phyloP scores from a whole-genome alignment of 2,888 invertebrate species.

The Mesorhabditis sp. region DNA sequence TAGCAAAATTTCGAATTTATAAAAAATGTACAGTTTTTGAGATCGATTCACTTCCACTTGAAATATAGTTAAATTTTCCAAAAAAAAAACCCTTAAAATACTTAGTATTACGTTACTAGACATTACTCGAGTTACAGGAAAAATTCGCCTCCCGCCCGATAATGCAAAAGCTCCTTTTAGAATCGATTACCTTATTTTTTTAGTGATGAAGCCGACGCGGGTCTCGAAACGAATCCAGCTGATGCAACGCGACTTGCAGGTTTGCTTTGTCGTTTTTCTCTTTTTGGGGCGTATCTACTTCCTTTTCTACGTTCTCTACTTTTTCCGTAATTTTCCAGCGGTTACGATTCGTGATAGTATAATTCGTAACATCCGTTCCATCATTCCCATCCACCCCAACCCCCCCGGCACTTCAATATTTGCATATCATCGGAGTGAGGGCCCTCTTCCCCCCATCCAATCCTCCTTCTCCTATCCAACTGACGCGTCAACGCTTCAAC shows the following conservation, averaged over 20 bases:
- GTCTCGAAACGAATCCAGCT: slow-evolving; percentile 1
- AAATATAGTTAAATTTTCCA: no score
- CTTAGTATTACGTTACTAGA: no score
- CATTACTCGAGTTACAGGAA: no score
- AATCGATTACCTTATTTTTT: background rate
- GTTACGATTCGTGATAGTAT: background rate
- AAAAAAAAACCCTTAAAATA: no score
- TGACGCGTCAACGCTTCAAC: background rate
- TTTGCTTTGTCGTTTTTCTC: slow-evolving; percentile 3
- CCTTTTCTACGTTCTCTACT: background rate
- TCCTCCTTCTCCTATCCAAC: background rate
- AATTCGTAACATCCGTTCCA: background rate
- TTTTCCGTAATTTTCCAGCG: background rate
- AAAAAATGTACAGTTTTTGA: background rate
- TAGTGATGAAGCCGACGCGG: background rate
- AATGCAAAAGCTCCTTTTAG: no score
- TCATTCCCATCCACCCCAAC: background rate
- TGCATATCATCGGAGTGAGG: background rate
- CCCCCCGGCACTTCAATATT: background rate
- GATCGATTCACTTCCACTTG: no score
- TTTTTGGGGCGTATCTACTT: background rate
- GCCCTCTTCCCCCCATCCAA: background rate
- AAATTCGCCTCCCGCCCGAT: no score
- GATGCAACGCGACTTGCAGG: slow-evolving; percentile 1
- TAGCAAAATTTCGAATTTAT: background rate